Evolutionary conservation across 2,888 invertebrate genomes (phyloP).

Genomic region (Rapana venosa): DNA sequence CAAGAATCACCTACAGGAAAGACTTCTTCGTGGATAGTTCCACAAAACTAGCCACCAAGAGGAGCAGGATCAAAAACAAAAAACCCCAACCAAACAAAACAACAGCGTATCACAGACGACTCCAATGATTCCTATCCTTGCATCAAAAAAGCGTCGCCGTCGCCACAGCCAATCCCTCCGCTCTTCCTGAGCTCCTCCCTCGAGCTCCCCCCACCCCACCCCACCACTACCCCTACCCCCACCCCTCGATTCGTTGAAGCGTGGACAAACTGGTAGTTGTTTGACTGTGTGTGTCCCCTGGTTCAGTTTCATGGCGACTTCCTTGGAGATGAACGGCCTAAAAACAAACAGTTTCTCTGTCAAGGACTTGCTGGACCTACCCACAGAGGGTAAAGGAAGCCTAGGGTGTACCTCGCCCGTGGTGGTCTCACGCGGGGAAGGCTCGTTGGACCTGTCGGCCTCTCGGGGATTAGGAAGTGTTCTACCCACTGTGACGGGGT

Average conservation of each 20-base stretch:
- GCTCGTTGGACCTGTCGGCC: conserved; percentile 45
- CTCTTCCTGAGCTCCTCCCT: not conserved
- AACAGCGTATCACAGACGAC: no score
- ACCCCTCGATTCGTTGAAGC: not conserved
- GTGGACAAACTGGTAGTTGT: no score
- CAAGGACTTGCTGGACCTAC: conserved; percentile 94
- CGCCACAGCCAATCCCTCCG: no score
- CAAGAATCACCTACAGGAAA: no score
- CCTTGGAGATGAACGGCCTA: conserved; percentile 82
- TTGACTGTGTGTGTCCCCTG: not conserved
- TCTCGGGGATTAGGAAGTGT: conserved; percentile 49
- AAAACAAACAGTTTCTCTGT: conserved; percentile 92
- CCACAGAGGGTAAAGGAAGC: conserved; percentile 81
- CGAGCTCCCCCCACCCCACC: not conserved
- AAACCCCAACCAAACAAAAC: no score
- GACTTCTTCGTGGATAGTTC: no score
- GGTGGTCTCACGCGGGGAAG: conserved; percentile 36
- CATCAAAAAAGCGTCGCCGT: no score
- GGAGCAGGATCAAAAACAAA: no score
- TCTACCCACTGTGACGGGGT: conserved; percentile 55
- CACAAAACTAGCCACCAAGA: no score
- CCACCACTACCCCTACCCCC: not conserved
- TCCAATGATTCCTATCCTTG: no score
- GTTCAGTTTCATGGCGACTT: conserved; percentile 30
- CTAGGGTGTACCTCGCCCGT: not conserved